Conservation (phyloP, 2,113 vertebrate species). For the Potamarius usumacintae region DNA sequence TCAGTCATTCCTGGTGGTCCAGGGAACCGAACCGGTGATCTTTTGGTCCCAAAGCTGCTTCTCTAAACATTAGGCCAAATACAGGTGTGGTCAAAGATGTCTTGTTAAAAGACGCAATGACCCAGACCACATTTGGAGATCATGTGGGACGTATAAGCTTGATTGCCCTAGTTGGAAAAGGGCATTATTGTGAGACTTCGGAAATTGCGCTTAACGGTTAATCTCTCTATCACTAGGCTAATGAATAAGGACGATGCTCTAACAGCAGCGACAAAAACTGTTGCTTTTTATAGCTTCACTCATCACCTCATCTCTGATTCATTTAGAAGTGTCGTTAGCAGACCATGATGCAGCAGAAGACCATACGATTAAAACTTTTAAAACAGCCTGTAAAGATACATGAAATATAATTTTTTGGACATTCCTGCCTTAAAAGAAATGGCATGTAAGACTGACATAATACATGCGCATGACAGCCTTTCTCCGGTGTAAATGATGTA, state of each 20-base stretch:
- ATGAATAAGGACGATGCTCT: neutral
- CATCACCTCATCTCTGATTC: neutral
- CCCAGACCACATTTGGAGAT: too few species aligned
- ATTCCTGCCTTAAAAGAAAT: neutral
- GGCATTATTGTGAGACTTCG: neutral
- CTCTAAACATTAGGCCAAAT: too few species aligned
- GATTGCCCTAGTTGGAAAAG: neutral
- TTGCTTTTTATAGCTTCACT: neutral
- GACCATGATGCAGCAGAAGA: neutral
- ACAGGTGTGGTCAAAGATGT: too few species aligned
- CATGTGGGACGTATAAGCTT: neutral
- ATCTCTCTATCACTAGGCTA: neutral
- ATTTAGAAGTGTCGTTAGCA: neutral
- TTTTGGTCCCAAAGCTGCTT: too few species aligned
- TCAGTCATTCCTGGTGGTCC: too few species aligned
- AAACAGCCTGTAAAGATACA: neutral
- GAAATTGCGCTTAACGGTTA: too few species aligned
- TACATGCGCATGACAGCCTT: neutral
- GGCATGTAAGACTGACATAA: neutral
- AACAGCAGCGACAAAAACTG: neutral
- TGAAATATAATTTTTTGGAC: neutral
- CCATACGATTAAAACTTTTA: too few species aligned
- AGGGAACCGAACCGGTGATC: too few species aligned
- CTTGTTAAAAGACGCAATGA: neutral
- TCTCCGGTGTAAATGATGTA: too few species aligned